Base-by-base conservation (phyloP, 2,113 vertebrate genomes). In the Agapornis roseicollis region DNA sequence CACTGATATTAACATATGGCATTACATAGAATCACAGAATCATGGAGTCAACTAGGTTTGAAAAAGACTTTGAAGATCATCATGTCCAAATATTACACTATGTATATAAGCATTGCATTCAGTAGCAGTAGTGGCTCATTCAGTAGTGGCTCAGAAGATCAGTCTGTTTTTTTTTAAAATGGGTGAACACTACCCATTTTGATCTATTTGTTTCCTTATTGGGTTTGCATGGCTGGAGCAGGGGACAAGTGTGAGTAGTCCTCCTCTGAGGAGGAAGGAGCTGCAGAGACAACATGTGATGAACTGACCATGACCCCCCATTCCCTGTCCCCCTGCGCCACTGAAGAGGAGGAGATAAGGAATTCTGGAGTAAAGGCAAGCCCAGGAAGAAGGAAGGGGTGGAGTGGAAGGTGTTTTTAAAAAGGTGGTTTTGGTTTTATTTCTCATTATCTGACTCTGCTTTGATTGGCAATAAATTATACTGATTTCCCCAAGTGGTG, bases 391-490 rank as follows among this genome's bases (percentile, higher is more conserved):
- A 66, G 28, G 16, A 24, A 22, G 10, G 8, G n/a, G 23, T 25
- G 0, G 0, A 33, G 22, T 58, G 35, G 2, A 91, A 63, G 4
- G 5, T 4, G 35, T n/a, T 63, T 35, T 63, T 76, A 63, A 76
- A 18, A n/a, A 46, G 44, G 18, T 46, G 44, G 18, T 19, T 63
- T 56, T 81, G 15, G 5, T 3, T 56, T 64, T 70, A 50, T 87
- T 76, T 86, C 31, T 74, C 61, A 73, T 85, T 74, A 42, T 5
- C 35, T 12, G 61, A 49, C 33, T 80, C n/a, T 64, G 23, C 74
- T 76, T 37, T 86, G 35, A 70, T 37, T 63, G 35, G 35, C 7
- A 91, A 81, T 29, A 81, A 56, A 76, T 64, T 42, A 55, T 55
- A 63, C 7, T 74, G 20, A 64, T 87, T 86, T 87, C 23, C 47